A percentile compares a stretch with the other conserved stretches of the same genome.
Conservation (phyloP, 2,888 invertebrate species). For the Acrocyrtus sp. region DNA sequence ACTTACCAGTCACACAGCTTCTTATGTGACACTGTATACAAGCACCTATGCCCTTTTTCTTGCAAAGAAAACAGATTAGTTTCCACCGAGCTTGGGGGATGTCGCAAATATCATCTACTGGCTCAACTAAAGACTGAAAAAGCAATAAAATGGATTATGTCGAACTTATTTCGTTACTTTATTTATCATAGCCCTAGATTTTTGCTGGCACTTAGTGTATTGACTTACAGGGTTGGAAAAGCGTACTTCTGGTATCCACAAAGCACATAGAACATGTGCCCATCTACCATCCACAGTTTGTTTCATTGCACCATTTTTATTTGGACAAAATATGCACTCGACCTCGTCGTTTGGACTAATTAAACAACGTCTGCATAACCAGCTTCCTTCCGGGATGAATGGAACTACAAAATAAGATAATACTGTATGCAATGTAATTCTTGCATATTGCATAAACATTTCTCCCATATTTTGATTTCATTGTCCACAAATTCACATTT, state of each 20-base stretch:
- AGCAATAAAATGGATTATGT: neutral
- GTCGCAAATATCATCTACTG: constrained; percentile 29
- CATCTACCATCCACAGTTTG: constrained; percentile 31
- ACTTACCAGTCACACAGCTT: constrained; percentile 21
- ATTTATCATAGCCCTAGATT: too few relatives aligned
- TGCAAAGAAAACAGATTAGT: constrained; percentile 26
- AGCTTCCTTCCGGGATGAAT: constrained; percentile 30
- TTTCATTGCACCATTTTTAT: constrained; percentile 31
- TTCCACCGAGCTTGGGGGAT: constrained; percentile 24
- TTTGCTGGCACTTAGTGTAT: too few relatives aligned
- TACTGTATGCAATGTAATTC: neutral
- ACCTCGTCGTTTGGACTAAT: constrained; percentile 1
- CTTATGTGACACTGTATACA: constrained; percentile 30
- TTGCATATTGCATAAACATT: neutral
- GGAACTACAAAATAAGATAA: constrained; percentile 18
- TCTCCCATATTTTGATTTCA: too few relatives aligned
- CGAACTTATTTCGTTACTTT: too few relatives aligned
- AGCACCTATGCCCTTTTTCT: constrained; percentile 33
- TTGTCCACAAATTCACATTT: too few relatives aligned
- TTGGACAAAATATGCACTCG: constrained; percentile 33
- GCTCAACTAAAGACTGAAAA: constrained; percentile 17
- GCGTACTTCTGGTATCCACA: constrained; percentile 36
- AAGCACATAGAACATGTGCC: constrained; percentile 33
- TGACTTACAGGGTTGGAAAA: constrained; percentile 30
- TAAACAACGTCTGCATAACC: constrained; percentile 16